phyloP scores from a whole-genome alignment of 2,888 invertebrate species.

The Bombyx huttoni region DNA sequence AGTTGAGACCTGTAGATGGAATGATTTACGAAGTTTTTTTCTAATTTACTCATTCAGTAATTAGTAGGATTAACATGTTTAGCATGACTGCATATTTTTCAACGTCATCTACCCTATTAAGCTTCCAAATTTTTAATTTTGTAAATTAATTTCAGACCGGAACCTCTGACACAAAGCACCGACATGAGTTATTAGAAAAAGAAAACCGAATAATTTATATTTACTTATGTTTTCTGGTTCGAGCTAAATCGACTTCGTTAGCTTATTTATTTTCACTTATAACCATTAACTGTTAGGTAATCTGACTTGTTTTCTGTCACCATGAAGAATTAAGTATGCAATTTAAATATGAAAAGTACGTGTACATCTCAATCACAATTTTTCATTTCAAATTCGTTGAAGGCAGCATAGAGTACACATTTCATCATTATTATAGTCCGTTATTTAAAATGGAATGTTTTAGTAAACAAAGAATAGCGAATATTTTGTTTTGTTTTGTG shows the following conservation, averaged over 20 bases:
- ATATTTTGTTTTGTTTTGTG: constrained; percentile 7
- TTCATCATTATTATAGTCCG: too few species aligned
- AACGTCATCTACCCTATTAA: constrained; percentile 40
- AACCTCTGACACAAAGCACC: constrained; percentile 19
- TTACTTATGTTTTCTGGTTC: neutral
- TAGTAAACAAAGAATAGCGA: neutral
- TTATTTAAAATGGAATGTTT: neutral
- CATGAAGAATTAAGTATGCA: too few species aligned
- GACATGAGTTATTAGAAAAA: neutral
- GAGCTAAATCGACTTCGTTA: neutral
- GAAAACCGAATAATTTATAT: neutral
- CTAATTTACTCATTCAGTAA: constrained; percentile 60
- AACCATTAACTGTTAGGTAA: too few species aligned
- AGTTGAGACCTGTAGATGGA: constrained; percentile 38
- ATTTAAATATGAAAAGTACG: too few species aligned
- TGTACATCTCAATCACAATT: too few species aligned
- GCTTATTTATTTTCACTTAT: neutral
- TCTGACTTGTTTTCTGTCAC: too few species aligned
- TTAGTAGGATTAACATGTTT: constrained; percentile 62
- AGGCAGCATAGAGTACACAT: too few species aligned
- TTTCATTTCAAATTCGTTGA: too few species aligned
- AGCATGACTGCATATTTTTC: constrained; percentile 41
- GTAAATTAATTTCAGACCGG: constrained; percentile 25
- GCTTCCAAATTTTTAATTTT: constrained; percentile 30
- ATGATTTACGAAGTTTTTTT: constrained; percentile 57